These are phyloP conservation scores for Lacerta bilineata DNA, from an alignment of 2,797 vertebrate genomes.

Conservation along the genomic window DNA sequence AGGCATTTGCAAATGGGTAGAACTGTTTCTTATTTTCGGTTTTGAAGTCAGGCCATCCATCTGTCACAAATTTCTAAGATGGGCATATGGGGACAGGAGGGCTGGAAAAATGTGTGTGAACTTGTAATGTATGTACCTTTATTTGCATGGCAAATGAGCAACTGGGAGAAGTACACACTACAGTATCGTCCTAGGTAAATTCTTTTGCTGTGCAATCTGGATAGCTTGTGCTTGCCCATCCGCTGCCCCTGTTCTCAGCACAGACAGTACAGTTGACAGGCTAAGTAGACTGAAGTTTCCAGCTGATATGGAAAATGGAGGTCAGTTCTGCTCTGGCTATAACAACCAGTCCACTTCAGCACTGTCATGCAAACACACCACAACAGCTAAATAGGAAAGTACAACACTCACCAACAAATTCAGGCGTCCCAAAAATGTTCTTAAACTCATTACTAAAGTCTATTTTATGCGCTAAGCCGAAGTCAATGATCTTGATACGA, in stretches of 20 bases:
- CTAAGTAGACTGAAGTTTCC: background rate
- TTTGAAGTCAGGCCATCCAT: background rate
- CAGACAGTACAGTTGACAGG: background rate
- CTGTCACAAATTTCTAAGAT: background rate
- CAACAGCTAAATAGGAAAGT: constrained; percentile 37
- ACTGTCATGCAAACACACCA: background rate
- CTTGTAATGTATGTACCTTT: background rate
- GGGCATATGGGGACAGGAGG: background rate
- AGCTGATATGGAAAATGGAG: background rate
- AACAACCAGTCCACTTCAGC: background rate
- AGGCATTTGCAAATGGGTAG: background rate
- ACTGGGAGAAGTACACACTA: background rate
- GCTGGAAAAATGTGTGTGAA: background rate
- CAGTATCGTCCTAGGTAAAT: background rate
- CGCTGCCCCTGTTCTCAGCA: background rate
- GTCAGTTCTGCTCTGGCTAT: background rate
- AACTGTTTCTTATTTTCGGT: background rate
- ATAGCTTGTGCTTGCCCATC: background rate
- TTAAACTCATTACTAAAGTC: constrained; percentile 99
- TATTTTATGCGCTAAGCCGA: constrained; percentile 97
- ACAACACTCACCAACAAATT: constrained; percentile 93
- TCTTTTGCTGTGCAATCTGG: background rate
- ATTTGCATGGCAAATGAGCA: background rate
- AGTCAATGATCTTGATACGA: constrained; percentile 99
- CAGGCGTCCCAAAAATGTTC: constrained; percentile 99